phyloP scores from a whole-genome alignment of 2,113 vertebrate genomes.

The Motacilla alba region DNA sequence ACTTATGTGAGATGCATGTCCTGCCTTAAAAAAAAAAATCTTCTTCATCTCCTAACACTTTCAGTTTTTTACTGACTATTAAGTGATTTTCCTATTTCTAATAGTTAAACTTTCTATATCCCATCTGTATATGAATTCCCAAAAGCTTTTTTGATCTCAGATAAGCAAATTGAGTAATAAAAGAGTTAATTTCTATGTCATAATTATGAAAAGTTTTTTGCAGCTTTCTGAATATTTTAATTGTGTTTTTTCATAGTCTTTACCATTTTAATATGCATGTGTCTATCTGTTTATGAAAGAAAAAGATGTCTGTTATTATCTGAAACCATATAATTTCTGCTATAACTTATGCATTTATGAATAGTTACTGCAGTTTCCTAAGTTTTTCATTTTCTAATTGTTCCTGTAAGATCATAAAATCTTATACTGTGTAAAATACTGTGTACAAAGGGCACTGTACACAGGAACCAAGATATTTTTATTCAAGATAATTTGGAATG shows the following conservation, averaged over 20 bases:
- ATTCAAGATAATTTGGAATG: background rate
- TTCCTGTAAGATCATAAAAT: background rate
- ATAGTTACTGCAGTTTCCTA: background rate
- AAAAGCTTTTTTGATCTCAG: background rate
- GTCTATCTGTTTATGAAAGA: background rate
- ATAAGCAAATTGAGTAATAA: background rate
- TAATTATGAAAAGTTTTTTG: background rate
- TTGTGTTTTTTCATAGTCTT: background rate
- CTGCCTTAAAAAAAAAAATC: background rate
- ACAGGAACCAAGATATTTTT: background rate
- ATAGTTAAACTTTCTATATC: background rate
- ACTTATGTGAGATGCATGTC: background rate
- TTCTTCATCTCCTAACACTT: background rate
- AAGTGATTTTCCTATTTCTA: background rate
- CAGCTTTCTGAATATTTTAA: background rate
- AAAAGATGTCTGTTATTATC: background rate
- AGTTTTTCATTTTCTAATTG: rapidly evolving
- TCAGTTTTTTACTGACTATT: background rate
- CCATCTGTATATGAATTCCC: background rate
- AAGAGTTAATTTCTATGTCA: background rate
- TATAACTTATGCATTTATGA: background rate
- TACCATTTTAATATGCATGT: background rate
- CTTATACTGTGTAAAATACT: background rate
- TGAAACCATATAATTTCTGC: background rate
- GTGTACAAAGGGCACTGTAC: background rate